Conservation (phyloP, 2,888 invertebrate species). For the Polyommatus icarus region DNA sequence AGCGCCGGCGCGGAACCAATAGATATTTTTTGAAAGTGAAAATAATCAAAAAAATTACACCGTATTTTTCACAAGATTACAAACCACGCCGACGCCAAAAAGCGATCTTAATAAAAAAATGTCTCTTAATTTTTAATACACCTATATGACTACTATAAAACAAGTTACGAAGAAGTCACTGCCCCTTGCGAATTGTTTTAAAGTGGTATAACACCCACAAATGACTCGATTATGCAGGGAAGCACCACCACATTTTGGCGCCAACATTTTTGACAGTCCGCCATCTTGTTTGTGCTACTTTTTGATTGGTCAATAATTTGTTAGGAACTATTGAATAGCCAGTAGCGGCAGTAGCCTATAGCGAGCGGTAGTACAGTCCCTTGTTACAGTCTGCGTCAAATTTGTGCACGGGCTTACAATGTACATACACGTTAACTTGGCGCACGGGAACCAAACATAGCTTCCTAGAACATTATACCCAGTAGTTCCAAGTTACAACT, state of each 20-base stretch:
- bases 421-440: not conserved
- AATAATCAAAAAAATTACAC: slow-evolving; percentile 53
- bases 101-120: slow-evolving; percentile 61
- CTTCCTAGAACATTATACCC: not conserved
- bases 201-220: not conserved
- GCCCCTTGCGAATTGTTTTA: slow-evolving; percentile 6
- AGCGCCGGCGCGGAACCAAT: slow-evolving; percentile 48
- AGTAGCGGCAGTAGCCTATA: not conserved
- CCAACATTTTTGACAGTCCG: not conserved
- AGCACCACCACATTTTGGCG: not conserved
- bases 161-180: slow-evolving; percentile 36
- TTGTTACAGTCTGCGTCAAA: not conserved
- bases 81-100: slow-evolving; percentile 51
- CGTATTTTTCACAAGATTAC: slow-evolving; percentile 43
- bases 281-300: slow-evolving; percentile 17
- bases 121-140: slow-evolving; percentile 55
- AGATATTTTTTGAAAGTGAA: slow-evolving; percentile 40
- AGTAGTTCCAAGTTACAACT: not conserved
- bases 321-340: slow-evolving; percentile 9
- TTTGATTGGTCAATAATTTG: slow-evolving; percentile 11
- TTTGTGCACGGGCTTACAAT: not conserved
- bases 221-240: slow-evolving; percentile 16
- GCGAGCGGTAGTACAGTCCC: not conserved
- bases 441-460: not conserved
- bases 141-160: slow-evolving; percentile 49